phyloP scores from a whole-genome alignment of 1,140 invertebrate species.

The Daktulosphaira vitifoliae region DNA sequence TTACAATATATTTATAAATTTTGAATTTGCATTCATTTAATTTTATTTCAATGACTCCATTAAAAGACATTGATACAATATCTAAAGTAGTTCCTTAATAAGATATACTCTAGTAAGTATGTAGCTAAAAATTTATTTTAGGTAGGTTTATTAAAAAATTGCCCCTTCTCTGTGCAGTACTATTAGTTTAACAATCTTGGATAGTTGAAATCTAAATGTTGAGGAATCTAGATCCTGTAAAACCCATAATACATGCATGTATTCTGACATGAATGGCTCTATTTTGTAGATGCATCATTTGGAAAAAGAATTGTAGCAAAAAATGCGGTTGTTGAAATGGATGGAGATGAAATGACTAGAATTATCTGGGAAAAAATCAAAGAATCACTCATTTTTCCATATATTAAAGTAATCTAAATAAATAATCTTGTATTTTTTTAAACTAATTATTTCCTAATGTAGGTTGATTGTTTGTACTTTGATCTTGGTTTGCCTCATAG shows the following conservation, averaged over 20 bases:
- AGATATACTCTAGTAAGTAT: too few species aligned
- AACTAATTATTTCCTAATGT: conserved; percentile 18
- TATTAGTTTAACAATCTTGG: too few species aligned
- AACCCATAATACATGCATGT: background rate
- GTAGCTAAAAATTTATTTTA: too few species aligned
- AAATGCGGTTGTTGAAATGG: conserved; percentile 78
- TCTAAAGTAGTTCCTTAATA: too few species aligned
- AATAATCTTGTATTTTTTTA: background rate
- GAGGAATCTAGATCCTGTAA: background rate
- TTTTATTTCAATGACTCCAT: too few species aligned
- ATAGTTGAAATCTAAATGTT: background rate
- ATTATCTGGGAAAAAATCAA: conserved; percentile 88
- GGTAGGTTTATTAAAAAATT: too few species aligned
- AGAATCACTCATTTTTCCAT: conserved; percentile 77
- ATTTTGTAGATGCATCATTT: conserved; percentile 8
- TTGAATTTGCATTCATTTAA: too few species aligned
- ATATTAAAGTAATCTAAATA: conserved; percentile 58
- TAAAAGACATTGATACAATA: too few species aligned
- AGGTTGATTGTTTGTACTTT: conserved; percentile 70
- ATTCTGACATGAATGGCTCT: too few species aligned
- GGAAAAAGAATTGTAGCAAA: conserved; percentile 53
- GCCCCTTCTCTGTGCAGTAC: too few species aligned
- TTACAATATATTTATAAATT: too few species aligned
- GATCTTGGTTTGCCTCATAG: conserved; percentile 76
- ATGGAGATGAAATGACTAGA: conserved; percentile 87